phyloP scores from a whole-genome alignment of 2,797 vertebrate genomes.

The Typhlichthys eigenmanni region DNA sequence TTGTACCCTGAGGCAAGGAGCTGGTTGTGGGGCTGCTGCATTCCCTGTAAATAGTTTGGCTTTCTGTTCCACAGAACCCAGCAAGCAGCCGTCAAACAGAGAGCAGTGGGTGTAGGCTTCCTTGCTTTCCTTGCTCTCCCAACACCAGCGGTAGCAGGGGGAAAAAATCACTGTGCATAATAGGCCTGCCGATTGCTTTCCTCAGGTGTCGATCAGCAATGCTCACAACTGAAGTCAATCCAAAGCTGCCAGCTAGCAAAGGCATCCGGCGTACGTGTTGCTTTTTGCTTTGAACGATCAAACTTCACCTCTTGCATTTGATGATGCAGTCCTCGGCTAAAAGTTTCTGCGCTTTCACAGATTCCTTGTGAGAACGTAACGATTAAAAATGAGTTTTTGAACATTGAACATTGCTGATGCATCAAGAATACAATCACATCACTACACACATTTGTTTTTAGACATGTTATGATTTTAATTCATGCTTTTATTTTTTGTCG shows the following conservation, averaged over 20 bases:
- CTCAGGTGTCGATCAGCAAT: slow-evolving; percentile 73
- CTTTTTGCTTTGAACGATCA: slow-evolving; percentile 62
- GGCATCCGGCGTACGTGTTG: slow-evolving; percentile 40
- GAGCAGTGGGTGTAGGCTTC: slow-evolving; percentile 57
- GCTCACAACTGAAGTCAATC: slow-evolving; percentile 62
- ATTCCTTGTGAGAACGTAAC: slow-evolving; percentile 14
- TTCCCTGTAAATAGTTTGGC: slow-evolving; percentile 78
- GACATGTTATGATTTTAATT: too few relatives aligned
- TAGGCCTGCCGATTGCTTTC: slow-evolving; percentile 74
- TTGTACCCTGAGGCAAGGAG: slow-evolving; percentile 74
- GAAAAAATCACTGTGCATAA: slow-evolving; percentile 74
- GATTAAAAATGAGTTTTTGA: too few relatives aligned
- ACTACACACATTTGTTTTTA: too few relatives aligned
- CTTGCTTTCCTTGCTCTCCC: slow-evolving; percentile 43
- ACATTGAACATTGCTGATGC: too few relatives aligned
- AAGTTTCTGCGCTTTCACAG: slow-evolving; percentile 37
- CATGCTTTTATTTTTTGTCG: too few relatives aligned
- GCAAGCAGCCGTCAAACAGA: slow-evolving; percentile 66
- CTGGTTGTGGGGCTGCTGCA: slow-evolving; percentile 73
- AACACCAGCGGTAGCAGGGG: slow-evolving; percentile 64
- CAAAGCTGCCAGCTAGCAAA: slow-evolving; percentile 40
- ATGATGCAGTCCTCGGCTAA: slow-evolving; percentile 46
- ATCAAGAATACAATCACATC: too few relatives aligned
- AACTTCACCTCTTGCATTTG: slow-evolving; percentile 58
- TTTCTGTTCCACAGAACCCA: slow-evolving; percentile 70